phyloP scores from a whole-genome alignment of 1,140 invertebrate species.

The Eufriesea mexicana region DNA sequence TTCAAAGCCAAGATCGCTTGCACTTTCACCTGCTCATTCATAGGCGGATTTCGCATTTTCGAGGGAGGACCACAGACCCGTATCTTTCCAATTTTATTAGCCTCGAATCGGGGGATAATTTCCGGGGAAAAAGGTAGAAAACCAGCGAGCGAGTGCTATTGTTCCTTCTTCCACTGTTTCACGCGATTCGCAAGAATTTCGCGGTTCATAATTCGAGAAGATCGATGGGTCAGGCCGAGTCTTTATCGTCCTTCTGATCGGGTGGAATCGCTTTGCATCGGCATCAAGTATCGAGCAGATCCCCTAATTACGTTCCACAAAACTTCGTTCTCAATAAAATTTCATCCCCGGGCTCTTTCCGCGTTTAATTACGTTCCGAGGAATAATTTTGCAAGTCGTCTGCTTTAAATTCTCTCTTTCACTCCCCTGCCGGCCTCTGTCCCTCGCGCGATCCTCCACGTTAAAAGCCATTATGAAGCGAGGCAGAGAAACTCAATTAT shows the following conservation, averaged over 20 bases:
- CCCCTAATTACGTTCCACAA: background rate
- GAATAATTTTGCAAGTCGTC: slow-evolving; percentile 27
- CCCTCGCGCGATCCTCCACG: background rate
- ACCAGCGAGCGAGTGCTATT: background rate
- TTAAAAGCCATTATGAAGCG: background rate
- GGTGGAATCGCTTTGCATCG: background rate
- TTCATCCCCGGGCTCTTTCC: background rate
- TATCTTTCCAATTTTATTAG: slow-evolving; percentile 1
- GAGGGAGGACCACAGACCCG: background rate
- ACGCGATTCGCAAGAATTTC: background rate
- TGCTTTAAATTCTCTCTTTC: slow-evolving; percentile 1
- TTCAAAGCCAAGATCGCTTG: background rate
- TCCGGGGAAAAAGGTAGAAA: background rate
- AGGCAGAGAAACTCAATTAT: slow-evolving; percentile 10
- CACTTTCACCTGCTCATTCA: background rate
- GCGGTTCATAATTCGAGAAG: background rate
- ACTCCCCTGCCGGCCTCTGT: fast-evolving
- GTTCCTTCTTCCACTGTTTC: background rate
- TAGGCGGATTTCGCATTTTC: background rate
- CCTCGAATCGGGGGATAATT: background rate
- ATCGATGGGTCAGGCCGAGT: background rate
- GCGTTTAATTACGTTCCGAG: slow-evolving; percentile 28
- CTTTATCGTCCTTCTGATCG: background rate
- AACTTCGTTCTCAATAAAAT: slow-evolving; percentile 24
- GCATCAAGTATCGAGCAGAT: background rate